Evolutionary conservation across 1,140 invertebrate species (phyloP).

Genomic region (Neodiprion lecontei): DNA sequence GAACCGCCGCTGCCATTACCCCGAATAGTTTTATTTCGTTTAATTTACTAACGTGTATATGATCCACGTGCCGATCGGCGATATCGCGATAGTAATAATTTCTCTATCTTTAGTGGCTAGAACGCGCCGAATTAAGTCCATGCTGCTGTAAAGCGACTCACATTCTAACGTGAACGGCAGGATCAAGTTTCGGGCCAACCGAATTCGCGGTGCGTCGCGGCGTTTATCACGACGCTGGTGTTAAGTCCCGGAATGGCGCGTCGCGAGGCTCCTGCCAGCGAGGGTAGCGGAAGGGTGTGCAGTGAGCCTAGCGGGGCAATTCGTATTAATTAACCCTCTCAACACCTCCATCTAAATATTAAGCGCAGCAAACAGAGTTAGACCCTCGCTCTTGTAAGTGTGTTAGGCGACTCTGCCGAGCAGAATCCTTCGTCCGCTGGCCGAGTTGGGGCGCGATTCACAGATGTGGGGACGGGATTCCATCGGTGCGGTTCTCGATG

Average conservation of each 20-base stretch:
- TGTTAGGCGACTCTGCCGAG: constrained; percentile 13
- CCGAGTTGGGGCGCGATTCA: not conserved
- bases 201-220: not conserved
- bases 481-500: constrained; percentile 12
- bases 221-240: not conserved
- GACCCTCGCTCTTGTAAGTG: constrained; percentile 6
- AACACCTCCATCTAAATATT: constrained; percentile 41
- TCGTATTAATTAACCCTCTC: constrained; percentile 55
- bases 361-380: constrained; percentile 26
- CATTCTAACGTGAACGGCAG: no score
- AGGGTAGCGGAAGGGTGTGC: constrained; percentile 30
- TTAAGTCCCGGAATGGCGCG: constrained; percentile 28
- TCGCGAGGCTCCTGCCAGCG: constrained; percentile 27
- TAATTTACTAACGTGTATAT: not conserved
- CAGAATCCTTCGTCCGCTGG: constrained; percentile 4
- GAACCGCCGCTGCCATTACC: no score
- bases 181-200: not conserved
- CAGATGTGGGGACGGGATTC: no score
- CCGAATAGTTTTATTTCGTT: not conserved
- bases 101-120: not conserved
- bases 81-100: constrained; percentile 2
- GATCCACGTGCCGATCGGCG: not conserved
- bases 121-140: not conserved
- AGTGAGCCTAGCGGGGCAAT: constrained; percentile 33
- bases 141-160: not conserved